Evolutionary conservation across 2,797 vertebrate genomes (phyloP).

Genomic region (Columba guinea): DNA sequence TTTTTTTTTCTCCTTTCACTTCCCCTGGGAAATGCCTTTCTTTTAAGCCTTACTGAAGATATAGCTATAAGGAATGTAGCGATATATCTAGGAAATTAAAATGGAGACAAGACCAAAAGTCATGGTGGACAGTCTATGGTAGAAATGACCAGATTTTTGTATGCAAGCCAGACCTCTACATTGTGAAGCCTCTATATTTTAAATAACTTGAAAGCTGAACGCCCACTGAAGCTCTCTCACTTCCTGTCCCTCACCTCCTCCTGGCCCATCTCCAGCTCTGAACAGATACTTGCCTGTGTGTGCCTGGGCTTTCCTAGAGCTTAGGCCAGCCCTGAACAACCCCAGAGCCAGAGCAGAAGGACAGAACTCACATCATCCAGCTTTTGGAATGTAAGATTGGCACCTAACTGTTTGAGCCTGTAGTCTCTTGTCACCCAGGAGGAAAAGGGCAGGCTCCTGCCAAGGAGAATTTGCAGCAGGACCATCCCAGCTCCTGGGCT

Average conservation of each 20-base stretch:
- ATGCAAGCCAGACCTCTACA: neutral
- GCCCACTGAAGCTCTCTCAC: neutral
- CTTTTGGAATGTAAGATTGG: neutral
- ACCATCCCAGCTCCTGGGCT: neutral
- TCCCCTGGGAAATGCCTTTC: neutral
- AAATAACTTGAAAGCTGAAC: neutral
- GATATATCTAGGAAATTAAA: neutral
- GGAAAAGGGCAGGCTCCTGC: neutral
- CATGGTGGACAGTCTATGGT: neutral
- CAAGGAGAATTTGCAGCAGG: neutral
- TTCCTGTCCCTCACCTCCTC: neutral
- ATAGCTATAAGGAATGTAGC: neutral
- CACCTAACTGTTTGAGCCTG: neutral
- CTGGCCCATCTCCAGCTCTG: neutral
- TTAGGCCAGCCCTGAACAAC: neutral
- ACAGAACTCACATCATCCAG: neutral
- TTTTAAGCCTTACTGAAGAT: neutral
- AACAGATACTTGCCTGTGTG: neutral
- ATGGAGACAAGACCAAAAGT: neutral
- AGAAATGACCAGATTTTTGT: neutral
- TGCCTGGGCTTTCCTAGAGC: neutral
- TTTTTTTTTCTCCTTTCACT: neutral
- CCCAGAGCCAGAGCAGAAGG: neutral
- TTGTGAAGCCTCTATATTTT: neutral
- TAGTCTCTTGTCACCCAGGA: neutral